A percentile compares a stretch with the other conserved stretches of the same genome.
Conservation (phyloP, 2,113 vertebrate genomes). For the Chinchilla lanigera region DNA sequence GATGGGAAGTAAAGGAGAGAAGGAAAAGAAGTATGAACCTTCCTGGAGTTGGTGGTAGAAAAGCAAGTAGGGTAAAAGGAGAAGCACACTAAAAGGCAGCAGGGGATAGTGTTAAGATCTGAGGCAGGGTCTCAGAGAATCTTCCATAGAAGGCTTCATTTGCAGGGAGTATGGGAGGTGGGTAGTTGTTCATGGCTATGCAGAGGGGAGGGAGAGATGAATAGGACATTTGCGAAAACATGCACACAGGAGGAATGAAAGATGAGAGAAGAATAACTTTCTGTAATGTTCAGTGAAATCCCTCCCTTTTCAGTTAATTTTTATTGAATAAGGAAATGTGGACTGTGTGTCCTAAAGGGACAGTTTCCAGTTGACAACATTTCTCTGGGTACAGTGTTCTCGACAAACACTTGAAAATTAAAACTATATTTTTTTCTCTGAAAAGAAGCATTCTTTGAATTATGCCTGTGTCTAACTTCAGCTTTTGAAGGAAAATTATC, state of each 20-base stretch:
- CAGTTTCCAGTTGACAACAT: neutral
- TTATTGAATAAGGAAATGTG: neutral
- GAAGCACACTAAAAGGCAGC: neutral
- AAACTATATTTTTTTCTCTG: neutral
- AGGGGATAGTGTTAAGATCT: neutral
- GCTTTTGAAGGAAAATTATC: neutral
- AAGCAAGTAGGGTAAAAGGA: neutral
- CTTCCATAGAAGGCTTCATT: neutral
- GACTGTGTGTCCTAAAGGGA: neutral
- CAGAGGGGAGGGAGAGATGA: neutral
- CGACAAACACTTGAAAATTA: neutral
- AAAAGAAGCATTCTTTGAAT: neutral
- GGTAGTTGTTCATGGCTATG: neutral
- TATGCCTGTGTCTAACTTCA: neutral
- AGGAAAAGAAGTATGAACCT: neutral
- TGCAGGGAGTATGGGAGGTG: neutral
- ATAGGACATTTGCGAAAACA: neutral
- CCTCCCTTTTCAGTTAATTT: neutral
- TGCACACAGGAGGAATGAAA: neutral
- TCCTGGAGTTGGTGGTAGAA: neutral
- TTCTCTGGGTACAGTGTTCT: neutral
- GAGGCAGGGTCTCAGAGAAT: neutral
- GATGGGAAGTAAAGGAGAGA: neutral
- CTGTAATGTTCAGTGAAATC: neutral
- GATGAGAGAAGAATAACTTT: neutral